Percentiles rank a stretch among this genome's conserved stretches.
These are phyloP conservation scores for Chlorospingus semifuscus DNA, from an alignment of 2,797 vertebrate genomes.

Conservation along the genomic window DNA sequence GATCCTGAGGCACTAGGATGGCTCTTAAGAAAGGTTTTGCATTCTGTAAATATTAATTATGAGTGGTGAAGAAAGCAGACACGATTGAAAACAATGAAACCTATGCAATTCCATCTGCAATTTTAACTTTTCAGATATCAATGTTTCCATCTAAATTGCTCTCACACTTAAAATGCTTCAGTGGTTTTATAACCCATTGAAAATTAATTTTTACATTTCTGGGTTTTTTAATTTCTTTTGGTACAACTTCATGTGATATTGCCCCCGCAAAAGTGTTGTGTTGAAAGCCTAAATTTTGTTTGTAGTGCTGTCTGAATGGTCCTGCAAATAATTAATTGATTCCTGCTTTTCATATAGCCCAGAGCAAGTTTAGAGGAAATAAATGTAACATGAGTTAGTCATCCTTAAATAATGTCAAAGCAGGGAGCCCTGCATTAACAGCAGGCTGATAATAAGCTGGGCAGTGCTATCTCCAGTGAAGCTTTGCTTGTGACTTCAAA, in stretches of 20 bases:
- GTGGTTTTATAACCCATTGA: not conserved
- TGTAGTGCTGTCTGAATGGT: not conserved
- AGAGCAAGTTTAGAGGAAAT: not conserved
- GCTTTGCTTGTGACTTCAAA: not conserved
- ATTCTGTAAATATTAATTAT: not conserved
- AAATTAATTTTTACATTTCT: not conserved
- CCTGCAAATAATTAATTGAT: not conserved
- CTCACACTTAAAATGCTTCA: rapidly evolving
- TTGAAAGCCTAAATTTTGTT: not conserved
- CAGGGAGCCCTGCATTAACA: not conserved
- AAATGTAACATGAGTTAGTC: conserved; percentile 19
- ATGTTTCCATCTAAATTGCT: not conserved
- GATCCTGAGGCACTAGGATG: not conserved
- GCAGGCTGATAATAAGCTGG: conserved; percentile 16
- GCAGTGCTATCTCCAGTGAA: not conserved
- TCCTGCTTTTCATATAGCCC: conserved; percentile 19
- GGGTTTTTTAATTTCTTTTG: not conserved
- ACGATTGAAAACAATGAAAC: not conserved
- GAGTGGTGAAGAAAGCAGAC: not conserved
- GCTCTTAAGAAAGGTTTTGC: not conserved
- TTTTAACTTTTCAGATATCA: not conserved
- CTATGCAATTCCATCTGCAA: not conserved
- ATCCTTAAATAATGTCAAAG: conserved; percentile 46
- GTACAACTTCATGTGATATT: not conserved
- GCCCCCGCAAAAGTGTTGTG: not conserved